Percentiles rank a stretch among this genome's conserved stretches.
Evolutionary conservation across 2,888 invertebrate species (phyloP).

Genomic region (Caprella mutica): DNA sequence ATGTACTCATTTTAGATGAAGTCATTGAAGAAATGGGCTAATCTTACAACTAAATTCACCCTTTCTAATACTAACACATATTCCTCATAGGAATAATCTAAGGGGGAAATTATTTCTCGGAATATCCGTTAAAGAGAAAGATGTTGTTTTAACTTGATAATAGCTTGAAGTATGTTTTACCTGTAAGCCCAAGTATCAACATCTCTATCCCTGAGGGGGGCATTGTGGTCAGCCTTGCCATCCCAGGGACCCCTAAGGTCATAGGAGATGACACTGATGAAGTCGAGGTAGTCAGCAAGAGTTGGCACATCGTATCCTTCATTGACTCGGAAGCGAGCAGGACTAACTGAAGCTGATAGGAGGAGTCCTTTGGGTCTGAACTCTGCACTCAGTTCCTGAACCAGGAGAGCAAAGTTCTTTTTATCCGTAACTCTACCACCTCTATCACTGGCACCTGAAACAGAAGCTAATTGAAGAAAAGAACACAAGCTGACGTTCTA

Average conservation of each 20-base stretch:
- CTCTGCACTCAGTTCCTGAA: constrained; percentile 33
- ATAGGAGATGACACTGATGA: constrained; percentile 58
- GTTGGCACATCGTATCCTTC: constrained; percentile 53
- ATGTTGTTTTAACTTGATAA: too few species aligned
- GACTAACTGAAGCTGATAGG: constrained; percentile 35
- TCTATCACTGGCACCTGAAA: constrained; percentile 41
- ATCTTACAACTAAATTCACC: too few species aligned
- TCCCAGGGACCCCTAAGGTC: constrained; percentile 47
- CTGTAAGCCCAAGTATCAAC: constrained; percentile 39
- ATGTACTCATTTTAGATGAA: too few species aligned
- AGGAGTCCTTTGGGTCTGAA: constrained; percentile 34
- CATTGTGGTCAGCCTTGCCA: constrained; percentile 44
- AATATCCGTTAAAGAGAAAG: too few species aligned
- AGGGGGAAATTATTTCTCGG: too few species aligned
- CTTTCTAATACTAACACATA: too few species aligned
- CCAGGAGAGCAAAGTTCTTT: constrained; percentile 34
- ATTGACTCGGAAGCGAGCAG: constrained; percentile 44
- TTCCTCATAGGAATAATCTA: too few species aligned
- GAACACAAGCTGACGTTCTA: too few species aligned
- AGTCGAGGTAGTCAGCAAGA: constrained; percentile 52
- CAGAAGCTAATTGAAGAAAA: too few species aligned
- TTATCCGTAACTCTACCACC: constrained; percentile 45
- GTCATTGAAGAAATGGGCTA: too few species aligned
- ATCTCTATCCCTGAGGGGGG: constrained; percentile 45
- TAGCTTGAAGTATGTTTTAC: too few species aligned